phyloP scores from a whole-genome alignment of 1,140 invertebrate genomes.

The Drosophila persimilis region DNA sequence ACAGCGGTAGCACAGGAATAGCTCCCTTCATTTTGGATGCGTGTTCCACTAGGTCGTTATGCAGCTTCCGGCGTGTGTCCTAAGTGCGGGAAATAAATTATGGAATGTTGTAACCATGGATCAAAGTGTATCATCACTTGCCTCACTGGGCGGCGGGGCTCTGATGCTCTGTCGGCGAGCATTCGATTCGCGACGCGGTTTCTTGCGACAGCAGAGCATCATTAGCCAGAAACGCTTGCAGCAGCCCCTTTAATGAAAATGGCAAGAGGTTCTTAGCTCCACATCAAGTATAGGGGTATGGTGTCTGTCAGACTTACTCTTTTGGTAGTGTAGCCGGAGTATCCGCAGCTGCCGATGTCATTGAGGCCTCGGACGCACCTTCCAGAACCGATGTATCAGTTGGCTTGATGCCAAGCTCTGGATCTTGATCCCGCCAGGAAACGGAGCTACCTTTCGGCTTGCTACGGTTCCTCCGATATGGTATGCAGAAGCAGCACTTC shows the following conservation, averaged over 20 bases:
- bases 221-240: conserved; percentile 74
- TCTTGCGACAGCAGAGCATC: conserved; percentile 78
- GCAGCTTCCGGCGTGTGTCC: conserved; percentile 92
- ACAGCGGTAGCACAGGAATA: conserved; percentile 93
- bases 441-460: conserved; percentile 50
- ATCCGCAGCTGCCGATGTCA: conserved; percentile 35
- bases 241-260: conserved; percentile 51
- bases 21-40: conserved; percentile 93
- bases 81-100: conserved; percentile 59
- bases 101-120: neutral
- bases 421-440: conserved; percentile 82
- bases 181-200: conserved; percentile 78
- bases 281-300: neutral
- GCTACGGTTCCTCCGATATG: conserved; percentile 60
- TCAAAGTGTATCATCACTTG: conserved; percentile 47
- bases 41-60: conserved; percentile 90
- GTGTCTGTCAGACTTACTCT: conserved; percentile 45
- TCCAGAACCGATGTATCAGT: conserved; percentile 75
- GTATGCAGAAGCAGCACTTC: conserved; percentile 80
- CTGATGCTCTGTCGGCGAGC: conserved; percentile 86
- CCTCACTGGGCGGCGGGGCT: conserved; percentile 86
- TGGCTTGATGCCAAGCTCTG: conserved; percentile 68
- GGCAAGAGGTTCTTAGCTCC: neutral
- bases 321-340: conserved; percentile 35
- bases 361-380: conserved; percentile 58